These are phyloP conservation scores for Clavelina lepadiformis DNA, from an alignment of 23 tunicate genomes.

Conservation along the genomic window DNA sequence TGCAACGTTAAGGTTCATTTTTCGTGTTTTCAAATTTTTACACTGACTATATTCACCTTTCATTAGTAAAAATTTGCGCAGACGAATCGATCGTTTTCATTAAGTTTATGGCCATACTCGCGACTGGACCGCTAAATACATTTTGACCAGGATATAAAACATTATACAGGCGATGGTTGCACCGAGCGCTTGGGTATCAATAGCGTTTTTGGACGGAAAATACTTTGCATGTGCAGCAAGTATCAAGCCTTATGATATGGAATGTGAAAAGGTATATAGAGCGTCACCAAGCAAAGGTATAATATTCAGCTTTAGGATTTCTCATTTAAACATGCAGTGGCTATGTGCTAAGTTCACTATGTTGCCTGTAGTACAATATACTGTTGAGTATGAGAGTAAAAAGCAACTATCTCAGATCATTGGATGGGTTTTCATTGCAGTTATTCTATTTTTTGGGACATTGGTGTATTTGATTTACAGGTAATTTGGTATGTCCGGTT, in stretches of 20 bases:
- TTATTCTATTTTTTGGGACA: slow-evolving; percentile 35
- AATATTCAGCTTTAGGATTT: slow-evolving; percentile 4
- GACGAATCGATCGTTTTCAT: too few relatives aligned
- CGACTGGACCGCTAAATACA: too few relatives aligned
- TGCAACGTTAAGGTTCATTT: too few relatives aligned
- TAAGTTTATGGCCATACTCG: too few relatives aligned
- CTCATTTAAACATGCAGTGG: background rate
- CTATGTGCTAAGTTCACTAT: background rate
- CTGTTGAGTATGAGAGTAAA: slow-evolving; percentile 39
- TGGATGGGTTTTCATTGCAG: slow-evolving; percentile 61
- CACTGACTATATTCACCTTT: too few relatives aligned
- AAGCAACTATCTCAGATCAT: slow-evolving; percentile 37
- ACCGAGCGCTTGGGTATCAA: slow-evolving; percentile 68
- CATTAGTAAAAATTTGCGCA: too few relatives aligned
- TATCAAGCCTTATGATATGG: slow-evolving; percentile 29
- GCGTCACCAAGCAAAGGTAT: slow-evolving; percentile 20
- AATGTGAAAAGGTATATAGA: slow-evolving; percentile 37
- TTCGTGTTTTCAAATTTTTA: too few relatives aligned
- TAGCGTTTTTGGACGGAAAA: slow-evolving; percentile 74
- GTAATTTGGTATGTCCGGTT: slow-evolving; percentile 7
- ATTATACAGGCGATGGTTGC: slow-evolving; percentile 63
- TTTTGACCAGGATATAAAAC: background rate
- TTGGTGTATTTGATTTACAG: slow-evolving; percentile 49
- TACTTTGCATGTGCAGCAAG: slow-evolving; percentile 74
- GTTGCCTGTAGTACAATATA: slow-evolving; percentile 13